phyloP scores from a whole-genome alignment of 2,797 vertebrate genomes.

The Gouania willdenowi region DNA sequence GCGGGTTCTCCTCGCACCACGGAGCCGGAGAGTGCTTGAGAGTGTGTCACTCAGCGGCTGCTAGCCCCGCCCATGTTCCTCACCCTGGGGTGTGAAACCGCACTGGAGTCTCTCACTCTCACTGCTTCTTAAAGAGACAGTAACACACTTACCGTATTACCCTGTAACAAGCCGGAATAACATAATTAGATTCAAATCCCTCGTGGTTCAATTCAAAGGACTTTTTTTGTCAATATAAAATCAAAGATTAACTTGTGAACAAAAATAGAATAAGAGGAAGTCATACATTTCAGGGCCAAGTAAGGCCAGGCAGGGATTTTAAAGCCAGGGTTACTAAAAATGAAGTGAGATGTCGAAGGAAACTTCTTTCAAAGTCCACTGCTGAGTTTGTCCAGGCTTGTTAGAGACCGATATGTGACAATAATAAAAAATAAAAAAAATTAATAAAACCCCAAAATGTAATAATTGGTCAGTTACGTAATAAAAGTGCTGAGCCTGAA shows the following conservation, averaged over 20 bases:
- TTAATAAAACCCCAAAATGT: too few species aligned
- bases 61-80: constrained; percentile 76
- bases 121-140: constrained; percentile 71
- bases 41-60: constrained; percentile 69
- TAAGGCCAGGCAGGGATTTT: too few species aligned
- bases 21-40: constrained; percentile 16
- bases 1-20: constrained; percentile 12
- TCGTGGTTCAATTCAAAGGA: constrained; percentile 23
- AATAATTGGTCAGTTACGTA: too few species aligned
- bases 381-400: too few species aligned
- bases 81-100: constrained; percentile 88
- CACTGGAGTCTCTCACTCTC: constrained; percentile 68
- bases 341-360: too few species aligned
- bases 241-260: constrained; percentile 20
- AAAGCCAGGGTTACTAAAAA: too few species aligned
- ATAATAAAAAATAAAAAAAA: too few species aligned
- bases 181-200: constrained; percentile 49
- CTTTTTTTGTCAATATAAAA: too few species aligned
- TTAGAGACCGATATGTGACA: too few species aligned
- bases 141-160: constrained; percentile 67
- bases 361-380: too few species aligned
- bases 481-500: too few species aligned
- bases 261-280: neutral
- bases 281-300: neutral
- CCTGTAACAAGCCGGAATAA: constrained; percentile 65